These are phyloP conservation scores for Pandemis heparana DNA, from an alignment of 2,888 invertebrate species.

Conservation along the genomic window DNA sequence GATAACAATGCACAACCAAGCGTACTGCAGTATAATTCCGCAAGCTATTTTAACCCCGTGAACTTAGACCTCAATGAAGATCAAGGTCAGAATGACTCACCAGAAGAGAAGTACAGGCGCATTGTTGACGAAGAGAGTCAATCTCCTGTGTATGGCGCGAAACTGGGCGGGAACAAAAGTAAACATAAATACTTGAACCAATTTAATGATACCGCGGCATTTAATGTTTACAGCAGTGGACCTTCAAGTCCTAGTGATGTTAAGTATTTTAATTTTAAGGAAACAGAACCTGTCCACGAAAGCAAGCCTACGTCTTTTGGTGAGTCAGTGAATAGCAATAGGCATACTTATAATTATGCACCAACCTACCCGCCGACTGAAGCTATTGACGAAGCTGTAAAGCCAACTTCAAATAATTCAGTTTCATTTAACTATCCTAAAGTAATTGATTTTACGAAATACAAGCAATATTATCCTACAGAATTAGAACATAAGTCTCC, in stretches of 20 bases:
- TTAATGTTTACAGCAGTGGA: conserved; percentile 58
- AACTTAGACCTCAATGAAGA: conserved; percentile 57
- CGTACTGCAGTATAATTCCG: conserved; percentile 64
- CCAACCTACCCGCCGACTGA: conserved; percentile 57
- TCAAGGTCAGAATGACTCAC: conserved; percentile 56
- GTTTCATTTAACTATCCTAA: conserved; percentile 66
- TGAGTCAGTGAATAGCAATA: conserved; percentile 57
- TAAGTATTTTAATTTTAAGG: conserved; percentile 56
- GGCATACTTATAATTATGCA: conserved; percentile 55
- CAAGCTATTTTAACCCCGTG: conserved; percentile 63
- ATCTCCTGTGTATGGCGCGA: conserved; percentile 73
- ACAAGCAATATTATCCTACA: conserved; percentile 65
- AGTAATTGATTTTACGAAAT: conserved; percentile 75
- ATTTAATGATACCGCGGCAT: conserved; percentile 61
- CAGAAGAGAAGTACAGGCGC: conserved; percentile 54
- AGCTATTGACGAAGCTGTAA: conserved; percentile 56
- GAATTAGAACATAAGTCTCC: conserved; percentile 65
- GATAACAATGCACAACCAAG: conserved; percentile 60
- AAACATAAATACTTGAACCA: conserved; percentile 58
- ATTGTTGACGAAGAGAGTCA: conserved; percentile 56
- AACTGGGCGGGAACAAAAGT: conserved; percentile 62
- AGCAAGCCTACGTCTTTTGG: conserved; percentile 54
- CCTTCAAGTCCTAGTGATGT: conserved; percentile 56
- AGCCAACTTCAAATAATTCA: conserved; percentile 52
- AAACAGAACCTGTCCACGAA: conserved; percentile 55